phyloP scores from a whole-genome alignment of 2,888 invertebrate species.

The Teinopalpus imperialis region DNA sequence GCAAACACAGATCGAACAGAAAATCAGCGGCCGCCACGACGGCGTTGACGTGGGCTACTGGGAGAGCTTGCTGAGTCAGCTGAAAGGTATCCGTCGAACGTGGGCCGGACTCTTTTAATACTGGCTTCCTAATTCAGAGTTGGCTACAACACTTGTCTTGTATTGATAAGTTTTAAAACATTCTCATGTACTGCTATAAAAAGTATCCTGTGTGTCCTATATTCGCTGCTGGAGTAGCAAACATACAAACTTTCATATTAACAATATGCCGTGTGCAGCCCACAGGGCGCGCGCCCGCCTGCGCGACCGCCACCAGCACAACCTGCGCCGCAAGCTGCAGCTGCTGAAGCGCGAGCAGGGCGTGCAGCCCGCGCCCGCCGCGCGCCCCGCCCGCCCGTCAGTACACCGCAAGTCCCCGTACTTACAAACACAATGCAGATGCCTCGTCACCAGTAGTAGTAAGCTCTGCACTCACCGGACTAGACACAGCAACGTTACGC shows the following conservation, averaged over 20 bases:
- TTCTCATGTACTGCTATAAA: no score
- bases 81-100: no score
- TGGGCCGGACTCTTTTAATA: no score
- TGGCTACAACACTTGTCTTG: no score
- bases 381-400: constrained; percentile 8
- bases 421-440: not conserved
- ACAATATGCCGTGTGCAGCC: constrained; percentile 76
- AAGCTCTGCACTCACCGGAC: no score
- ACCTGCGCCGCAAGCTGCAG: constrained; percentile 92
- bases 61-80: constrained; percentile 97
- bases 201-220: no score
- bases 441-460: no score
- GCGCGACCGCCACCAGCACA: constrained; percentile 95
- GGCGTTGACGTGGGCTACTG: constrained; percentile 98
- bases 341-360: constrained; percentile 93
- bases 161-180: no score
- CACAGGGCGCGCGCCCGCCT: constrained; percentile 96
- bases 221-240: no score
- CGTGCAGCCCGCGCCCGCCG: constrained; percentile 42
- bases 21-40: constrained; percentile 91
- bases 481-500: no score
- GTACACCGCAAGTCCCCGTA: not conserved
- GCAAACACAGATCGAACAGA: constrained; percentile 91
- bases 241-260: no score
- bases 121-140: no score